Percentiles rank a stretch among this genome's conserved stretches.
Conservation (phyloP, 2,113 vertebrate species). For the Eurypyga helias region DNA sequence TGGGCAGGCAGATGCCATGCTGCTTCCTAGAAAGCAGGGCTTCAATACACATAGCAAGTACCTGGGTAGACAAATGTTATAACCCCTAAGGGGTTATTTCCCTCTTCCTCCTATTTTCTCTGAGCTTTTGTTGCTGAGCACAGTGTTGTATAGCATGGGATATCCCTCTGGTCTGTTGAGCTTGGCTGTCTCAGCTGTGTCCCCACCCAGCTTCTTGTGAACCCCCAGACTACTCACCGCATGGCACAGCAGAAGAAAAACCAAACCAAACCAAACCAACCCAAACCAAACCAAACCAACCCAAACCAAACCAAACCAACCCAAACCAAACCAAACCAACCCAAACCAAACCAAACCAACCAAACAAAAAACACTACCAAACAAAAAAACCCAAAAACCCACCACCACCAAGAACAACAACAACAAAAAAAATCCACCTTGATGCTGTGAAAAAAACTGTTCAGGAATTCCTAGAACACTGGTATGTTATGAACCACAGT, state of each 20-base stretch:
- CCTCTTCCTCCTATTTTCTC: neutral
- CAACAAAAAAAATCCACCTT: too few species aligned
- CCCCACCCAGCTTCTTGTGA: neutral
- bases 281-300: too few species aligned
- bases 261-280: too few species aligned
- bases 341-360: too few species aligned
- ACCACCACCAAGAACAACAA: too few species aligned
- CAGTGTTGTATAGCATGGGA: rapidly evolving
- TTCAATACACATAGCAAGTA: rapidly evolving
- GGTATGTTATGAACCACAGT: neutral
- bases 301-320: too few species aligned
- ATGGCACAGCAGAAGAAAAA: neutral
- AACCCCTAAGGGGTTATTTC: neutral
- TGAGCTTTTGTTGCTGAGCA: neutral
- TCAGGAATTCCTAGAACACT: neutral
- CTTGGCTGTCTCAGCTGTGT: neutral
- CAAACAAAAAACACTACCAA: too few species aligned
- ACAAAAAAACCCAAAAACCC: too few species aligned
- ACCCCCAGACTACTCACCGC: neutral
- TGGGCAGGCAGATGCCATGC: neutral
- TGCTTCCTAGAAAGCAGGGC: neutral
- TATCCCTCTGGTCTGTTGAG: neutral
- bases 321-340: too few species aligned
- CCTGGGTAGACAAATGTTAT: neutral
- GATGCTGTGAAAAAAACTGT: neutral